Base-by-base conservation (phyloP, 2,113 vertebrate species). In the Python bivittatus region DNA sequence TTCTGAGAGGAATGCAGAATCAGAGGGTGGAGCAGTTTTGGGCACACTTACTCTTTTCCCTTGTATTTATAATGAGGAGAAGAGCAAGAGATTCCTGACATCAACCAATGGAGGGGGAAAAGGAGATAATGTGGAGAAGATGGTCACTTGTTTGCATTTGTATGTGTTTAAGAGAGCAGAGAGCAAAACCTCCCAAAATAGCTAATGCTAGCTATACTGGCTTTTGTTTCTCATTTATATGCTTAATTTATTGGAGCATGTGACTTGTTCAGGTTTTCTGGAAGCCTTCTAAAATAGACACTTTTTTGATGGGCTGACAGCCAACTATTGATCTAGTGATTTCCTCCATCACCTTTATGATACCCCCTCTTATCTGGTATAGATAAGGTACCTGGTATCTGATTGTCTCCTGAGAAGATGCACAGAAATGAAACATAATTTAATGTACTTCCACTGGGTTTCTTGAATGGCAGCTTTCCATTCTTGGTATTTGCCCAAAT, bases 351-450 rank as follows among this genome's bases (percentile, higher is more conserved):
- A 25, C 23, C 90, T 53, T 68, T 44, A 9, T 17, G 48, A 29
- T 58, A 48, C 27, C 89, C n/a, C n/a, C n/a, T n/a, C 79, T 84
- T 52, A 22, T 91, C 58, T 91, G 57, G 83, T 58, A 91, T 58
- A 17, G 56, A 60, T 58, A 58, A 58, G 57, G 57, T 58, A 58
- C 23, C 57, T 58, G 57, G 57, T 12, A 58, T 58, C 57, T 15
- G 1, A 56, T n/a, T 91, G 90, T 61, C 90, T 52, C 83, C 57
- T 33, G 29, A 91, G 90, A 61, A 22, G 42, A 61, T 91, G 53
- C 11, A 15, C 89, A 84, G 64, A 57, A 84, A 90, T 58, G 58
- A 90, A 90, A 84, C 60, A 53, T 53, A 64, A 91, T 91, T 25
- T 15, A 6, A 90, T 38, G n/a, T 17, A 8, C 44, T 25, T 60